A percentile compares a stretch with the other conserved stretches of the same genome.
These are phyloP conservation scores for Philopotamus ludificatus DNA, from an alignment of 1,140 invertebrate species.

Conservation along the genomic window DNA sequence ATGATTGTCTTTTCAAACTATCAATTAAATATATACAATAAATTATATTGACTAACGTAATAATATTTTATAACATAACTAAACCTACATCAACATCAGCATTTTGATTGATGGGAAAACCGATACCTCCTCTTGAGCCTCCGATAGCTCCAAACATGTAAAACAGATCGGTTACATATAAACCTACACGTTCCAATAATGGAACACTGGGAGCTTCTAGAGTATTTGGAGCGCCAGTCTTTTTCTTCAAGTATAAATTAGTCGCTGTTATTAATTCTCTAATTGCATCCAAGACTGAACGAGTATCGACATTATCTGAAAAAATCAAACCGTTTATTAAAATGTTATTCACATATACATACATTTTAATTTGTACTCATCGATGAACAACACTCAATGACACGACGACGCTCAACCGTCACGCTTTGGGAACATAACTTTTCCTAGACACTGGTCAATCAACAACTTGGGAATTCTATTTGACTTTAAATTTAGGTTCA, in stretches of 20 bases:
- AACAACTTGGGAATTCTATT: too few relatives aligned
- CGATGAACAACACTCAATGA: conserved; percentile 1
- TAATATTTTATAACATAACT: neutral
- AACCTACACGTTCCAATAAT: conserved; percentile 66
- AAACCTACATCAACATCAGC: conserved; percentile 55
- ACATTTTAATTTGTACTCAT: too few relatives aligned
- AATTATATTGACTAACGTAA: neutral
- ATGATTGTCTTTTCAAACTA: conserved; percentile 78
- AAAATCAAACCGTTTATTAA: conserved; percentile 36
- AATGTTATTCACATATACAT: too few relatives aligned
- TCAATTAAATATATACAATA: conserved; percentile 18
- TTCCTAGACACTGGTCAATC: too few relatives aligned
- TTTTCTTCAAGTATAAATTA: conserved; percentile 83
- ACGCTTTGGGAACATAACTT: too few relatives aligned
- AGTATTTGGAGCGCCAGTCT: conserved; percentile 45
- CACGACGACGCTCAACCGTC: neutral
- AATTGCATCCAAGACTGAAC: conserved; percentile 76
- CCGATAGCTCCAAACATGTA: conserved; percentile 86
- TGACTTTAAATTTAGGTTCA: too few relatives aligned
- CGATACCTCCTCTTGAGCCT: conserved; percentile 67
- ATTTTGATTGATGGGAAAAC: conserved; percentile 67
- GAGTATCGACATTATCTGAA: conserved; percentile 93
- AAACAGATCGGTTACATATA: conserved; percentile 85
- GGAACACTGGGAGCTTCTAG: conserved; percentile 54
- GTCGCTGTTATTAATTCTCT: conserved; percentile 76